These are phyloP conservation scores for Melieria picta DNA, from an alignment of 2,888 invertebrate species.

Conservation along the genomic window DNA sequence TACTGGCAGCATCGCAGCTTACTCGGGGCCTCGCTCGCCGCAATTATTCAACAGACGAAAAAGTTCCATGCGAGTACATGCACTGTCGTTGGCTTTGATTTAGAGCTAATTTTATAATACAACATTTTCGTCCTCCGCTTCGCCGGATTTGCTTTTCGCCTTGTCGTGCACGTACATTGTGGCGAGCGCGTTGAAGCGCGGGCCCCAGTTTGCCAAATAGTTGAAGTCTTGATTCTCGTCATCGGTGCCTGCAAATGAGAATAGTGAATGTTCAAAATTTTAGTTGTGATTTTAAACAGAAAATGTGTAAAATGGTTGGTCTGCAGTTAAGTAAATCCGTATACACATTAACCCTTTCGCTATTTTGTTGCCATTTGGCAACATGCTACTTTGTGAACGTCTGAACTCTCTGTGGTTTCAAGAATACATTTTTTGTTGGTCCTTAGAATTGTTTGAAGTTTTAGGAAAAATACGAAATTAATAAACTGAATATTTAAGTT, in stretches of 20 bases:
- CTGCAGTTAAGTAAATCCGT: no score
- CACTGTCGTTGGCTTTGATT: conserved; percentile 3
- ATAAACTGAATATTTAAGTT: no score
- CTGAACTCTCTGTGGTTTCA: no score
- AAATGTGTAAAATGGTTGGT: no score
- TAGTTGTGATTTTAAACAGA: no score
- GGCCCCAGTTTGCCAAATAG: conserved; percentile 96
- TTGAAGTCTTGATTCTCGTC: conserved; percentile 97
- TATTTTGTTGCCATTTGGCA: no score
- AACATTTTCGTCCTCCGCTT: conserved; percentile 36
- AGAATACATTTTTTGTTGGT: no score
- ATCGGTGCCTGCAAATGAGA: conserved; percentile 77
- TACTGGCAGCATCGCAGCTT: conserved; percentile 19
- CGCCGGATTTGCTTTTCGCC: conserved; percentile 32
- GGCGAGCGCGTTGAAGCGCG: conserved; percentile 94
- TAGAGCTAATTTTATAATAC: conserved; percentile 46
- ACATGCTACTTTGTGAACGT: no score
- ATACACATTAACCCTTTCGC: no score
- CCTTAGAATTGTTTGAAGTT: no score
- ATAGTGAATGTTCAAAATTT: no score
- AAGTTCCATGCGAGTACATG: background rate
- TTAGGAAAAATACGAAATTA: no score
- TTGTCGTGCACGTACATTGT: conserved; percentile 82
- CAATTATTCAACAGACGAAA: conserved; percentile 12
- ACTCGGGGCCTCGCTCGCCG: conserved; percentile 18